phyloP scores from a whole-genome alignment of 2,888 invertebrate genomes.

The Koerneria pararmatus region DNA sequence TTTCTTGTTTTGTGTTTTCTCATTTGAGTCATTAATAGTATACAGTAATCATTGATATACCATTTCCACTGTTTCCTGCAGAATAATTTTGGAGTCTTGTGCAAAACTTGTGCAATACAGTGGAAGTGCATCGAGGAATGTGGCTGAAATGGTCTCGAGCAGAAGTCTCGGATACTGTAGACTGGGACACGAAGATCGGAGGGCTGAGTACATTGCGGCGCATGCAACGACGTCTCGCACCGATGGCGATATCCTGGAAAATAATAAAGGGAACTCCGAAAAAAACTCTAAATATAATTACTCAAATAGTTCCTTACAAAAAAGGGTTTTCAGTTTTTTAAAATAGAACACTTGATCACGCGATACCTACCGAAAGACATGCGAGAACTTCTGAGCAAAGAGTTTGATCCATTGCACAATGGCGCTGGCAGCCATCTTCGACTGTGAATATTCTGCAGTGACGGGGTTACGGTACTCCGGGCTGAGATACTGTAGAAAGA shows the following conservation, averaged over 20 bases:
- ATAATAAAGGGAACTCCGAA: not conserved
- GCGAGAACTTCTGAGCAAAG: slow-evolving; percentile 38
- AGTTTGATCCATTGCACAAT: slow-evolving; percentile 39
- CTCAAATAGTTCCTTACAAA: not conserved
- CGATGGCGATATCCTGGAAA: slow-evolving; percentile 42
- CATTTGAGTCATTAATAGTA: too few species aligned
- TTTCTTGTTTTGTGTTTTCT: too few species aligned
- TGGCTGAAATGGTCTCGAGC: slow-evolving; percentile 64
- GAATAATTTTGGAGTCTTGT: slow-evolving; percentile 28
- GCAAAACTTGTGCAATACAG: slow-evolving; percentile 88
- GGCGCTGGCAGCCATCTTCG: slow-evolving; percentile 57
- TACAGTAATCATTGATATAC: slow-evolving; percentile 24
- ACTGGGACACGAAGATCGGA: not conserved
- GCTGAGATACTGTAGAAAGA: too few species aligned
- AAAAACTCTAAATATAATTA: not conserved
- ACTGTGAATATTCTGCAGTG: too few species aligned
- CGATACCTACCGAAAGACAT: slow-evolving; percentile 38
- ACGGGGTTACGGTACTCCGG: too few species aligned
- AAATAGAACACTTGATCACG: not conserved
- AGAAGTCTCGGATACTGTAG: slow-evolving; percentile 35
- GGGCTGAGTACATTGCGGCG: slow-evolving; percentile 39
- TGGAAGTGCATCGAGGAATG: slow-evolving; percentile 83
- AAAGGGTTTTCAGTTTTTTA: not conserved
- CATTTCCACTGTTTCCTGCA: slow-evolving; percentile 33
- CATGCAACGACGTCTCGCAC: slow-evolving; percentile 73